Percentiles rank a stretch among this genome's conserved stretches.
phyloP scores from a whole-genome alignment of 2,797 vertebrate genomes.

The Pagetopsis macropterus region DNA sequence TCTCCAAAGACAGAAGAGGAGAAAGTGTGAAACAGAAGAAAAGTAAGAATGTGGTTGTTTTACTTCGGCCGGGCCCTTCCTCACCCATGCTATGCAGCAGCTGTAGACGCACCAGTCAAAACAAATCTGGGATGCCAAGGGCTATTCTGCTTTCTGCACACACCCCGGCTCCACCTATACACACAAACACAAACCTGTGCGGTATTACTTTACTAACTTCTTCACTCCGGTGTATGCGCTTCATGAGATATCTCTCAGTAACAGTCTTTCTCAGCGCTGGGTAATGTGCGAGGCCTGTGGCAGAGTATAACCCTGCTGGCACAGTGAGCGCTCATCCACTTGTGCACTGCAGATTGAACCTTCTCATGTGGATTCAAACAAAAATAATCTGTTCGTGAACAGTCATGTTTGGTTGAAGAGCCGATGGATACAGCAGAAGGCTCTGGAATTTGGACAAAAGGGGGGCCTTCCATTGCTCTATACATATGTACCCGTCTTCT shows the following conservation, averaged over 20 bases:
- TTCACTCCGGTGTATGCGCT: conserved; percentile 16
- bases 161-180: conserved; percentile 64
- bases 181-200: conserved; percentile 71
- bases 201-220: conserved; percentile 30
- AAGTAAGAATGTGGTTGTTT: conserved; percentile 79
- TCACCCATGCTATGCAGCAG: conserved; percentile 71
- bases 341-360: conserved; percentile 48
- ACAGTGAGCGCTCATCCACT: conserved; percentile 14
- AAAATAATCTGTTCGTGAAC: conserved; percentile 66
- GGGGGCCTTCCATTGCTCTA: conserved; percentile 32
- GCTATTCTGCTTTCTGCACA: conserved; percentile 74
- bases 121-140: conserved; percentile 76
- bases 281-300: conserved; percentile 28
- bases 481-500: conserved; percentile 29
- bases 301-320: conserved; percentile 18
- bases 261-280: conserved; percentile 6
- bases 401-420: conserved; percentile 68
- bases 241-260: background rate
- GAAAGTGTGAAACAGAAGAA: conserved; percentile 55
- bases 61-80: conserved; percentile 74
- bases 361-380: conserved; percentile 67
- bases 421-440: conserved; percentile 58
- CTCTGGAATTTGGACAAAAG: conserved; percentile 56
- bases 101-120: conserved; percentile 76
- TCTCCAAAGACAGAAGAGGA: conserved; percentile 64